These are phyloP conservation scores for Tenodera sinensis DNA, from an alignment of 2,888 invertebrate genomes.

Conservation along the genomic window DNA sequence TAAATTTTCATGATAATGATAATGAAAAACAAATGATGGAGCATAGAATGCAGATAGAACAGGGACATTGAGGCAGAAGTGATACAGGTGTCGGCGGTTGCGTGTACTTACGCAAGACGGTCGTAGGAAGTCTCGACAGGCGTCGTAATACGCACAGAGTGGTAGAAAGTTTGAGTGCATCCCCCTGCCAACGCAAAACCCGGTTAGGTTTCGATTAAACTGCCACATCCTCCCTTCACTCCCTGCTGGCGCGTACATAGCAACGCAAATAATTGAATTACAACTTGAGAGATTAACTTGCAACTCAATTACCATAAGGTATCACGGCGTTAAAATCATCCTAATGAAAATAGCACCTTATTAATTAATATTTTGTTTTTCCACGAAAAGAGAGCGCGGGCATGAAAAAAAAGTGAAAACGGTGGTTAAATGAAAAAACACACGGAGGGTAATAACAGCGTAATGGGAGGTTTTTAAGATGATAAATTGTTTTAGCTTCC, in stretches of 20 bases:
- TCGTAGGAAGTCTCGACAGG: neutral
- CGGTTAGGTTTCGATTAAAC: constrained; percentile 40
- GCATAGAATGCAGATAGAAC: no score
- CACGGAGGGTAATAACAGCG: neutral
- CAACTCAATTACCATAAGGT: constrained; percentile 49
- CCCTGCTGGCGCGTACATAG: constrained; percentile 28
- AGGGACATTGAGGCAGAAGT: no score
- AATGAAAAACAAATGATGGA: no score
- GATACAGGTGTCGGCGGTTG: no score
- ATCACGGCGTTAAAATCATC: constrained; percentile 50
- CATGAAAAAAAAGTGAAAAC: constrained; percentile 9
- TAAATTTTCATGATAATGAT: no score
- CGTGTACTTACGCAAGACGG: neutral
- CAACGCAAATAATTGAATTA: constrained; percentile 46
- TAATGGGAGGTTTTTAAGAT: neutral
- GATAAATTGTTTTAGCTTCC: neutral
- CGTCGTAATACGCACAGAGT: neutral
- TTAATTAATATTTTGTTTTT: constrained; percentile 37
- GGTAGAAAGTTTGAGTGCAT: constrained; percentile 9
- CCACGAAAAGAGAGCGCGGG: neutral
- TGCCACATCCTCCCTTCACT: constrained; percentile 34
- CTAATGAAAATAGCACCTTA: constrained; percentile 50
- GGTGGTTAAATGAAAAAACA: neutral
- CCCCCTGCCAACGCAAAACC: constrained; percentile 11
- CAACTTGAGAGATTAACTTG: constrained; percentile 51